Evolutionary conservation across 2,888 invertebrate species (phyloP).

Genomic region (Trachelus tabidus): DNA sequence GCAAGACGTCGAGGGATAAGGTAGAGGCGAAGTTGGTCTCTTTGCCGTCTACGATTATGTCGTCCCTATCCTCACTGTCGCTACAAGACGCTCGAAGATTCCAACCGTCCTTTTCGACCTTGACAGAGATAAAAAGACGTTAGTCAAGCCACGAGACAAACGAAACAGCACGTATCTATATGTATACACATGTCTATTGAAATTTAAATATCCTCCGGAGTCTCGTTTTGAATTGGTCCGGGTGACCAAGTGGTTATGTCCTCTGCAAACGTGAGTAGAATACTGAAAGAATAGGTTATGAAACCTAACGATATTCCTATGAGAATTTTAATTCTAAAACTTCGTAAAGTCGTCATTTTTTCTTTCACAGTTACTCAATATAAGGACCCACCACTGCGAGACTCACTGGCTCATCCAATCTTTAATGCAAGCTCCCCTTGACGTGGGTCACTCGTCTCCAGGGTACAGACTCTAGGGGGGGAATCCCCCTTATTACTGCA

Average conservation of each 20-base stretch:
- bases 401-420: neutral
- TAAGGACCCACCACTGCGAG: neutral
- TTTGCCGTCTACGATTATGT: neutral
- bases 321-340: neutral
- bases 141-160: neutral
- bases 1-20: slow-evolving; percentile 13
- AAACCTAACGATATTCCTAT: neutral
- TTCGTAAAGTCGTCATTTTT: neutral
- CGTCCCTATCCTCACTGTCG: neutral
- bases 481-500: neutral
- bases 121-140: neutral
- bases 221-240: neutral
- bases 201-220: neutral
- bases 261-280: neutral
- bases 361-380: neutral
- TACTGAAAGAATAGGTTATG: neutral
- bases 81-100: neutral
- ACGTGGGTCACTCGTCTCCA: neutral
- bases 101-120: neutral
- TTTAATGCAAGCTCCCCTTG: neutral
- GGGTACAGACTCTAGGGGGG: neutral
- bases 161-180: neutral
- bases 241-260: neutral
- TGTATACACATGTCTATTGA: neutral
- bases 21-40: neutral